Evolutionary conservation across 2,888 invertebrate genomes (phyloP), one percentile per base, ranked within the genome.

Genomic region (Sarcophaga carnaria): DNA sequence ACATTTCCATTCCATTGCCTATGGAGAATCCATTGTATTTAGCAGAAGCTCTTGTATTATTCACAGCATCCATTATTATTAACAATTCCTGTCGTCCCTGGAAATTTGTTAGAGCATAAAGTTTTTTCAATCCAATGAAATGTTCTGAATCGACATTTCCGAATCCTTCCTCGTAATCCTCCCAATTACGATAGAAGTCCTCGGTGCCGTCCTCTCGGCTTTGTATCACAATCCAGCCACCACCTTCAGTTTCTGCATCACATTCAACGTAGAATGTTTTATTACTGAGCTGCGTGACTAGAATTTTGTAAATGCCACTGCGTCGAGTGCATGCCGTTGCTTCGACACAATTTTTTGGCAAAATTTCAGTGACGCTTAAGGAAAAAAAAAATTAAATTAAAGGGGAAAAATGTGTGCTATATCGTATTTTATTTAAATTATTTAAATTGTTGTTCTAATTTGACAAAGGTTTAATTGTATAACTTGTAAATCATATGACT

Each of bases 51-150:
- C 45, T 67, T 1, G 25, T 80, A 10, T 5, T n/a, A 62, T 75
- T 64, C 0, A 60, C 45, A 27, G 76, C 84, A 27, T 76, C 71
- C 71, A 84, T 47, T 0, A 80, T n/a, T 2, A 84, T 49, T 4
- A 76, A 20, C 4, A 84, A 62, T 47, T 84, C 84, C 10, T 80
- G 84, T 0, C 70, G 76, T 0, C 80, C 80, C 27, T 66, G 37
- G n/a, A 37, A 80, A 12, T 76, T 76, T 14, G 84, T 84, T 5
- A 84, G 20, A 1, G 84, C 84, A 62, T 84, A 25, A 12, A 84
- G 37, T 12, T 71, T 84, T 1, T 80, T 66, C 11, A 84, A 10
- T 0, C 84, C 75, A 49, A 84, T 84, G 12, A 80, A 84, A 12
- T 76, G 74, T 71, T 84, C 80, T 20, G 20, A 20, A 20, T 20